Evolutionary conservation across 1,140 invertebrate species (phyloP), one percentile per base, ranked within the genome.

Genomic region (Pseudomyrmex dendroicus): DNA sequence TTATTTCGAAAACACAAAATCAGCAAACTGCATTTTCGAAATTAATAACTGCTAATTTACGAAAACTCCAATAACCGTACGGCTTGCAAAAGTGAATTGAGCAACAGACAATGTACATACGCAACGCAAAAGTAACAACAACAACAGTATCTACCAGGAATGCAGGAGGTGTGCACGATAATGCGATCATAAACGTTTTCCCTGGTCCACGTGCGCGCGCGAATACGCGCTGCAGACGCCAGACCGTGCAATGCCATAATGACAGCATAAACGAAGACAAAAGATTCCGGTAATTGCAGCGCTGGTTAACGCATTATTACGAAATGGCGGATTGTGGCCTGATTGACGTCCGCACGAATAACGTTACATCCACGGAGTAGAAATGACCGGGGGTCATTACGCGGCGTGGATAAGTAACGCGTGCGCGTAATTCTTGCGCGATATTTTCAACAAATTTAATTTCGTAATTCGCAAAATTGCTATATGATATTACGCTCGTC

Each of bases 201-300:
- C 35, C 63, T 22, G 25, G 3, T 63, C 46, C 48, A 15, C 20
- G 12, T 59, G 62, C 25, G 56, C 61, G 48, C 25, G 20, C 50
- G n/a, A 66, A 20, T 64, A 64, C 17, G 17, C 62, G 62, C 25
- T 46, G 63, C 22, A 35, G 9, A 66, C 22, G 57, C 57, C 15
- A 67, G 22, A 66, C n/a, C 22, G 50, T 66, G 48, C 46, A 64
- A 59, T 57, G 22, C 12, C 44, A 10, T 13, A 13, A 22, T 25
- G 15, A 63, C 50, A 25, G 73, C 56, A 17, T 9, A 15, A 74
- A 57, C 17, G 15, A 25, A 35, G 54, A 59, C 66, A 80, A 80
- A 78, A 80, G 76, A 61, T 80, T 50, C 50, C 44, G 54, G 20
- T 67, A 68, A 80, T 80, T 70, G 64, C n/a, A 22, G n/a, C 44